Evolutionary conservation across 2,888 invertebrate genomes (phyloP).

Genomic region (Bellardia bayeri): DNA sequence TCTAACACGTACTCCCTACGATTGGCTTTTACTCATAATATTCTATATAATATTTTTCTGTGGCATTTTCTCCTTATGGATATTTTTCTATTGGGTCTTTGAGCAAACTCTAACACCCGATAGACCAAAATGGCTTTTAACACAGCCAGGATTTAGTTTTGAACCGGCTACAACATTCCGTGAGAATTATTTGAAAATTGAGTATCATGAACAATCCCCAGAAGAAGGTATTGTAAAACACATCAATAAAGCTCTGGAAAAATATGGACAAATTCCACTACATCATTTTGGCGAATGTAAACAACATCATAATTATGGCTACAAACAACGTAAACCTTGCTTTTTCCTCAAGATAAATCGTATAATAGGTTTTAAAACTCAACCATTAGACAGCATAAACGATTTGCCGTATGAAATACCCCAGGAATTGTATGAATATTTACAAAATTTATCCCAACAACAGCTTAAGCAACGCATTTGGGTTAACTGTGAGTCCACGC

Average conservation of each 20-base stretch:
- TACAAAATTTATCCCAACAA: neutral
- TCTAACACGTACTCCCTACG: constrained; percentile 16
- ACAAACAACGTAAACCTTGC: constrained; percentile 23
- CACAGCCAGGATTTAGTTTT: constrained; percentile 54
- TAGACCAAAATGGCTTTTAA: constrained; percentile 29
- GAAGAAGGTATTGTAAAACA: constrained; percentile 19
- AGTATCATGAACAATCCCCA: neutral
- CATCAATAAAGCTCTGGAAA: constrained; percentile 14
- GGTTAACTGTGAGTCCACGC: constrained; percentile 31
- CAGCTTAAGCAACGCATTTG: constrained; percentile 36
- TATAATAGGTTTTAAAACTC: constrained; percentile 32
- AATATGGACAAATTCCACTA: constrained; percentile 34
- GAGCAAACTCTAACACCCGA: neutral
- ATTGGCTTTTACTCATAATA: constrained; percentile 24
- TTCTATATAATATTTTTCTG: constrained; percentile 28
- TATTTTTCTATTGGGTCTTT: constrained; percentile 12
- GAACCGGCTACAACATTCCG: constrained; percentile 3
- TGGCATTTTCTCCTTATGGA: neutral
- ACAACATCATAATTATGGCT: constrained; percentile 32
- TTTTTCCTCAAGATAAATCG: constrained; percentile 63
- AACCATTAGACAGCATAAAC: constrained; percentile 16
- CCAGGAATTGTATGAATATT: neutral
- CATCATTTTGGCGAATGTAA: constrained; percentile 34
- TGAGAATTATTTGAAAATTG: constrained; percentile 15
- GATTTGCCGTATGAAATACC: constrained; percentile 5